Evolutionary conservation across 64 coral and sea anemone genomes (phyloP), one percentile per base, ranked within the genome.

Genomic region (Platygyra sinensis): DNA sequence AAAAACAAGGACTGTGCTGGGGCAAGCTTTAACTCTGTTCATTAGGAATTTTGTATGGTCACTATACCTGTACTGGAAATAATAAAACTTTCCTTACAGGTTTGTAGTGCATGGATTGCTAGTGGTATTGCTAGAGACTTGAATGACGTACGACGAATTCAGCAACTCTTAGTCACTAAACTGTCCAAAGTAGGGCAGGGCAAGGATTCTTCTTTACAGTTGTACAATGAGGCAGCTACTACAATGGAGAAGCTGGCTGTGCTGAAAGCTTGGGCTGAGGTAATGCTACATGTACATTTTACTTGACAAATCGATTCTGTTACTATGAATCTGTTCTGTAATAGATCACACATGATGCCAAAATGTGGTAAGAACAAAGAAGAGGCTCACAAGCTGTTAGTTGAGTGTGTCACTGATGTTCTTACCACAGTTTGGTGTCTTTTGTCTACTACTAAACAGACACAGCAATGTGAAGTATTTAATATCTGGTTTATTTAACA

Each of bases 171-270:
- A 49, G 96, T 99, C 5, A 99, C 96, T 10, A 94, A 94, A 60
- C 83, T 99, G 19, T 99, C 94, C 52, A 99, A 99, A 76, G 95
- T 99, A 69, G 92, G 96, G 11, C 73, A 90, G 18, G 93, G 88
- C 59, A 95, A 95, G 88, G 96, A 99, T 87, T 92, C 96, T 2
- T 92, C 96, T 20, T 86, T 92, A 57, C 94, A 99, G 59, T 78
- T 99, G 69, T 99, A 95, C 91, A 99, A 99, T 74, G 96, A 99
- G 74, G 94, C 94, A 75, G 96, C 96, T 6, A 99, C 94, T 3
- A 99, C 96, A 46, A 99, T 99, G 96, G 96, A 99, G 42, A 99
- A 96, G 61, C 91, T 99, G 8, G 96, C 96, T 60, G 96, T 99
- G 24, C 57, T 99, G 22, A 99, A 95, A 88, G 96, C 96, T 62